phyloP scores from a whole-genome alignment of 2,888 invertebrate genomes.

The Galerucella calmariensis region DNA sequence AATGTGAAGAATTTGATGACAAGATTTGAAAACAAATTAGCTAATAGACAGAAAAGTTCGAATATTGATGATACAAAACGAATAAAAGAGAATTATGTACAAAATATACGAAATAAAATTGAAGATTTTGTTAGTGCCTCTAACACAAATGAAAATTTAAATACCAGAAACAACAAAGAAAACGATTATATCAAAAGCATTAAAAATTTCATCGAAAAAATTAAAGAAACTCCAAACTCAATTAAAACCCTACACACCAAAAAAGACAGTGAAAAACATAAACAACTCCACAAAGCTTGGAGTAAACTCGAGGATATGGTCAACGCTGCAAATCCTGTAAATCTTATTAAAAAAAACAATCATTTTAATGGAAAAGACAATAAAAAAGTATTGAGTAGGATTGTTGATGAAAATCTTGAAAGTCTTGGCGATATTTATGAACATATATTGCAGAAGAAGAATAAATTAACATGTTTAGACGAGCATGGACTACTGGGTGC shows the following conservation, averaged over 20 bases:
- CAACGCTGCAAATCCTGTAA: neutral
- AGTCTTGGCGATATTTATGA: constrained; percentile 48
- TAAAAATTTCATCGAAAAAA: neutral
- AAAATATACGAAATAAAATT: constrained; percentile 2
- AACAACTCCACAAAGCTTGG: constrained; percentile 12
- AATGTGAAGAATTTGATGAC: neutral
- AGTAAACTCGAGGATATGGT: constrained; percentile 12
- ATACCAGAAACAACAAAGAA: neutral
- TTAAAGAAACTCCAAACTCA: neutral
- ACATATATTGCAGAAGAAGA: constrained; percentile 48
- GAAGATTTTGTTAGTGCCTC: neutral
- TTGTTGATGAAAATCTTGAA: neutral
- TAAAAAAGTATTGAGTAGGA: neutral
- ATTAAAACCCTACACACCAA: neutral
- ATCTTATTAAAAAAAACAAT: neutral
- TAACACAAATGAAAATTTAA: neutral
- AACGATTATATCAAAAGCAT: neutral
- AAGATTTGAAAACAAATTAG: neutral
- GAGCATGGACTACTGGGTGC: constrained; percentile 35
- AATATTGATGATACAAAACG: neutral
- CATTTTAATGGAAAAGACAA: neutral
- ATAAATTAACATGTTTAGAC: constrained; percentile 45
- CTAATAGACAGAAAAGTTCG: neutral
- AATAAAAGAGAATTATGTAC: neutral
- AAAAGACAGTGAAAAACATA: neutral